Evolutionary conservation across 2,888 invertebrate species (phyloP), one percentile per base, ranked within the genome.

Genomic region (Clepsis dumicolana): DNA sequence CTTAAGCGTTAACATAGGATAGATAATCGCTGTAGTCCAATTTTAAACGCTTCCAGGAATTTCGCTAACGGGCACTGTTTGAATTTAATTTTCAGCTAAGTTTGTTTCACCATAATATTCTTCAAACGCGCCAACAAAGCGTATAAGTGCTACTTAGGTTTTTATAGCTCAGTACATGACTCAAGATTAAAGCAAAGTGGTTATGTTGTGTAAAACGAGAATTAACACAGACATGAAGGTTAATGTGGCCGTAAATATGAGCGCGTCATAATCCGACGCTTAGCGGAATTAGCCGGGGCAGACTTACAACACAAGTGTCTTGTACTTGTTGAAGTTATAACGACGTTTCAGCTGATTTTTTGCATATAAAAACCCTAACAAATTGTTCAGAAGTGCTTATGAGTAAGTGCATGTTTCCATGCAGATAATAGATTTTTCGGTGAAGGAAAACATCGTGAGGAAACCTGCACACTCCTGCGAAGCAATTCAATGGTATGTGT

Each of bases 211-310:
- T 65, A 50, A 65, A 65, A 50, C 38, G 53, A 44, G 57, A 57
- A 59, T 65, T 65, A 65, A 57, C 57, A 44, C 48, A 57, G 35
- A 38, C 65, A 59, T 65, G 27, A 59, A 65, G 50, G 57, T 65
- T 65, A 65, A 57, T 50, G 57, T 18, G 35, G 50, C 25, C 48
- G 57, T 65, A 50, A 57, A 65, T 65, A 59, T 57, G 57, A 65
- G 65, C 48, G 60, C 18, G 65, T 65, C 65, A 65, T 65, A 65
- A 65, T 65, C 57, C 35, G 25, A 16, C 35, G 57, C 57, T 65
- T 65, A 48, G 24, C 25, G 12, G 32, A 32, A 54, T 56, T 56
- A 56, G 56, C 64, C 10, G 44, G 24, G 41, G 59, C 59, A 25
- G 59, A 16, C 18, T 56, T 35, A 41, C 41, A 12, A 25, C 59